Evolutionary conservation across 2,888 invertebrate genomes (phyloP).

Genomic region (Nudaria mundana): DNA sequence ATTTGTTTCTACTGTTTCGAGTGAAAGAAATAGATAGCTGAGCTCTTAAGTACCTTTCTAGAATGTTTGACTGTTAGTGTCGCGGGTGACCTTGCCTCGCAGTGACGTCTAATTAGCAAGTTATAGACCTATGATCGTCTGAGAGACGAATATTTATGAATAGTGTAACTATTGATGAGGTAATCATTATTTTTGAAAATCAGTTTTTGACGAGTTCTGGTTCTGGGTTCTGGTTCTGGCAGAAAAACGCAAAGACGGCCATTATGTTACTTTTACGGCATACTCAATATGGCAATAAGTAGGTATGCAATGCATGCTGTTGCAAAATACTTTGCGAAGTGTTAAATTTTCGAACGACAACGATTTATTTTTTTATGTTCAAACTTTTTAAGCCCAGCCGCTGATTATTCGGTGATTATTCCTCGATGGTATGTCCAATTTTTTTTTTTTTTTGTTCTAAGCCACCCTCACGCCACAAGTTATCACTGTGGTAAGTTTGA

Average conservation of each 20-base stretch:
- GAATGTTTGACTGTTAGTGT: slow-evolving; percentile 5
- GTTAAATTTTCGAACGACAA: no score
- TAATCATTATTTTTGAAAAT: slow-evolving; percentile 1
- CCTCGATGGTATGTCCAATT: no score
- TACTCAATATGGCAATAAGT: neutral
- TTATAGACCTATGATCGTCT: slow-evolving; percentile 7
- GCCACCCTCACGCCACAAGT: no score
- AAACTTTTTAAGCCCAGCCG: no score
- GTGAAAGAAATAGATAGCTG: slow-evolving; percentile 9
- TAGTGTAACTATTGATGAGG: slow-evolving; percentile 9
- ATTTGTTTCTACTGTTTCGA: slow-evolving; percentile 6
- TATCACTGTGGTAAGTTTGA: no score
- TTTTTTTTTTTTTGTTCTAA: no score
- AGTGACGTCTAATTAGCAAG: slow-evolving; percentile 4
- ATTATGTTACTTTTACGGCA: no score
- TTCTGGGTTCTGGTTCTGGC: no score
- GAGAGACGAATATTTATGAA: slow-evolving; percentile 12
- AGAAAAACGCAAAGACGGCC: no score
- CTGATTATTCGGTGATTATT: no score
- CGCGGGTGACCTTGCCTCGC: slow-evolving; percentile 5
- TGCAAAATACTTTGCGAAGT: no score
- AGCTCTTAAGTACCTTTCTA: slow-evolving; percentile 9
- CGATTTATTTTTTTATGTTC: no score
- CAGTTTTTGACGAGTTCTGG: slow-evolving; percentile 7
- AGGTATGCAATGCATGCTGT: neutral